These are phyloP conservation scores for Passer domesticus DNA, from an alignment of 2,113 vertebrate genomes.

Conservation along the genomic window DNA sequence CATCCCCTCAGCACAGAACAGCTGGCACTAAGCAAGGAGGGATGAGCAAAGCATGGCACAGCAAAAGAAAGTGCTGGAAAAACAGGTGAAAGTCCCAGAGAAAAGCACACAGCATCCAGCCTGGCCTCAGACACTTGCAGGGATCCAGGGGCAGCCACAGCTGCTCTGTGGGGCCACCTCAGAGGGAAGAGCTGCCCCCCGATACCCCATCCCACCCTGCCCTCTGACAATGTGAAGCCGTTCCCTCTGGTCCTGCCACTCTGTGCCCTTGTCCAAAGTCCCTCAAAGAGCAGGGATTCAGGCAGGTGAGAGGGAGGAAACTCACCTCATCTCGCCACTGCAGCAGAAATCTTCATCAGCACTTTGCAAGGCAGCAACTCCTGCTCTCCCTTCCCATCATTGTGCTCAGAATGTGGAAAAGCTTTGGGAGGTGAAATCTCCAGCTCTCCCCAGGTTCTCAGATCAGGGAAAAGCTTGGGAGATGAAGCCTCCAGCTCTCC, in stretches of 20 bases:
- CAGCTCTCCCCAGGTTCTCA: fast-evolving
- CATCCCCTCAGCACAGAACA: fast-evolving
- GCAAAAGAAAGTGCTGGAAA: constrained; percentile 12
- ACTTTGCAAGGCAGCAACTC: background rate
- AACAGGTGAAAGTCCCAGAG: background rate
- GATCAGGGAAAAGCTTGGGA: fast-evolving
- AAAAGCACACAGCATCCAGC: fast-evolving
- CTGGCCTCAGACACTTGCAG: background rate
- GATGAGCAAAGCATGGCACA: background rate
- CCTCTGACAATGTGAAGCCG: background rate
- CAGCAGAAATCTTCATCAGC: background rate
- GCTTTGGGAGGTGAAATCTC: background rate
- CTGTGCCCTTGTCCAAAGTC: background rate
- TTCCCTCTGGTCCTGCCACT: background rate
- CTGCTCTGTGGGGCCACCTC: background rate
- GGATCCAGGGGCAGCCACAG: background rate
- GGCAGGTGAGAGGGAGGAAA: background rate
- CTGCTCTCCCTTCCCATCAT: fast-evolving
- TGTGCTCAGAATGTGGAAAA: fast-evolving
- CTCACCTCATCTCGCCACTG: fast-evolving
- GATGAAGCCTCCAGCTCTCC: background rate
- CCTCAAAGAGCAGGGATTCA: background rate
- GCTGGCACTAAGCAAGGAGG: background rate
- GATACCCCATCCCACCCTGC: background rate
- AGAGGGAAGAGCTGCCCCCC: background rate